Conservation (phyloP, 2,888 invertebrate genomes). For the Willowsia nigromaculata region DNA sequence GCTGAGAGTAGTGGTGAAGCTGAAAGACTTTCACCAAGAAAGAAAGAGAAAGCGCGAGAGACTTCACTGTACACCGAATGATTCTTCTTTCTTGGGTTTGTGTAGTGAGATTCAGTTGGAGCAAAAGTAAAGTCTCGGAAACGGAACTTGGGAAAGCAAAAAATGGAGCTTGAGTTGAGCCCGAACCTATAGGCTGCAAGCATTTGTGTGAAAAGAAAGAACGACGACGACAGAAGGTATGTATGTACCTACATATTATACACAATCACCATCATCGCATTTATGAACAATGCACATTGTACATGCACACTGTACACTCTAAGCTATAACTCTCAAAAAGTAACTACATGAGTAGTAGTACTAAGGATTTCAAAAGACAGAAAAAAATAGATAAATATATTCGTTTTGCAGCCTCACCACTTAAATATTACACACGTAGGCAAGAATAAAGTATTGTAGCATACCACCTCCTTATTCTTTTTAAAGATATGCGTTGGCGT, state of each 20-base stretch:
- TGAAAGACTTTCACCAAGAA: not conserved
- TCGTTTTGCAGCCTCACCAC: constrained; percentile 7
- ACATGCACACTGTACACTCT: not conserved
- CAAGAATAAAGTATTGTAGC: not conserved
- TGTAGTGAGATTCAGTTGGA: not conserved
- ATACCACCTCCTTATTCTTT: not conserved
- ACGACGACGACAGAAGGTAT: not conserved
- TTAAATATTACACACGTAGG: not conserved
- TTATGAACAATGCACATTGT: not conserved
- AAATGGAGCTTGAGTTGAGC: not conserved
- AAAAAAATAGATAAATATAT: constrained; percentile 1
- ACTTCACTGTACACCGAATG: constrained; percentile 2
- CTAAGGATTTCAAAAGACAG: not conserved
- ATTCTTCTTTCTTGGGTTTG: not conserved
- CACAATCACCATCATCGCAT: constrained; percentile 1
- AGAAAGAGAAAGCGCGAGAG: constrained; percentile 5
- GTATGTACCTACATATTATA: not conserved
- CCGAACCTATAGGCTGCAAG: not conserved
- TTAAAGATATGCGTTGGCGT: not conserved
- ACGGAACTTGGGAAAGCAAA: constrained; percentile 30
- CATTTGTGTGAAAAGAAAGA: not conserved
- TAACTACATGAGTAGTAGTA: not conserved
- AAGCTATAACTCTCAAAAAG: not conserved
- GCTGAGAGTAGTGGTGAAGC: not conserved
- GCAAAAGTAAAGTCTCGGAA: constrained; percentile 24